Conservation (phyloP, 2,113 vertebrate genomes). For the Dicrurus megarhynchus region DNA sequence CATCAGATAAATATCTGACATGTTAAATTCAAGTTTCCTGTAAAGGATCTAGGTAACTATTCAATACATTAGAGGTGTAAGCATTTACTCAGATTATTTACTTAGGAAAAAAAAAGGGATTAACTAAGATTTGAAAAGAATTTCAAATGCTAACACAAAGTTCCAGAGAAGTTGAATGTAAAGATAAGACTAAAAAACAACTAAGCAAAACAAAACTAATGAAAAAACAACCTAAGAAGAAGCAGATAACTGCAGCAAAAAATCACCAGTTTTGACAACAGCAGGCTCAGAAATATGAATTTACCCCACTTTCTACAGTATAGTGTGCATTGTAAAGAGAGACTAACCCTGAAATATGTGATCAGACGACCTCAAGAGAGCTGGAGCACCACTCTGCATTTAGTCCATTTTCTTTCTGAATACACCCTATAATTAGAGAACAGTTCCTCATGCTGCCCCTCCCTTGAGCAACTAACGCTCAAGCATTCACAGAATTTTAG, state of each 20-base stretch:
- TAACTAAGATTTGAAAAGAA: background rate
- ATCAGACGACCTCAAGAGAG: background rate
- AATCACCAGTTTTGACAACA: background rate
- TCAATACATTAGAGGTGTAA: background rate
- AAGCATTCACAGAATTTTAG: conserved; percentile 58
- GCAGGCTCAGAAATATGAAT: background rate
- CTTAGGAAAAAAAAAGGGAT: background rate
- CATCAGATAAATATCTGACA: background rate
- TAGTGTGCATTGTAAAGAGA: background rate
- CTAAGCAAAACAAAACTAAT: background rate
- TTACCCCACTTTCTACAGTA: background rate
- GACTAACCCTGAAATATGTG: background rate
- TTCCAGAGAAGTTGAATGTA: background rate
- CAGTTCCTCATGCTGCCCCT: conserved; percentile 59
- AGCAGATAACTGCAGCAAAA: background rate
- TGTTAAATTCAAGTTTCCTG: background rate
- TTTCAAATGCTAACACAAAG: background rate
- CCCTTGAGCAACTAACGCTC: conserved; percentile 50
- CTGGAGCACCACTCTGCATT: conserved; percentile 25
- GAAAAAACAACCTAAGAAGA: background rate
- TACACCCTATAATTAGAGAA: conserved; percentile 68
- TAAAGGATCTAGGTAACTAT: background rate
- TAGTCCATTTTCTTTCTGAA: conserved; percentile 41
- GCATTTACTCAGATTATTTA: background rate
- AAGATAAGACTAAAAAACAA: background rate